phyloP scores from a whole-genome alignment of 2,113 vertebrate species.

The Datnioides undecimradiatus region DNA sequence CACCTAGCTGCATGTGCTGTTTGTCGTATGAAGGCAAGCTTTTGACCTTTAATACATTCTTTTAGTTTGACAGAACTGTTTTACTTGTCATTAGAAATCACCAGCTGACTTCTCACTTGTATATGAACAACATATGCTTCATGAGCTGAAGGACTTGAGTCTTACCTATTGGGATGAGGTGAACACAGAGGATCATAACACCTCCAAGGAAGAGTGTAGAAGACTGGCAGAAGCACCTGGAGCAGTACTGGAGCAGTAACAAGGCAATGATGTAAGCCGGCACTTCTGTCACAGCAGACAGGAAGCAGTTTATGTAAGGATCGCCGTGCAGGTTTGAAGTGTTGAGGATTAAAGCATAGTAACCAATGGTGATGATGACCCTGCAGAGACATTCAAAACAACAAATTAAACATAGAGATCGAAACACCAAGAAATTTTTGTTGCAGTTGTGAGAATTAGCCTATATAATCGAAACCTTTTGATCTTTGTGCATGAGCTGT shows the following conservation, averaged over 20 bases:
- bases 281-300: constrained; percentile 87
- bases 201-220: constrained; percentile 88
- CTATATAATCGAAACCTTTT: too few relatives aligned
- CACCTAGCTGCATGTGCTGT: too few relatives aligned
- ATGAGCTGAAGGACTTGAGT: background rate
- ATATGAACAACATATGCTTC: too few relatives aligned
- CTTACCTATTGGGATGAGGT: constrained; percentile 89
- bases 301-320: constrained; percentile 89
- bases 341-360: constrained; percentile 90
- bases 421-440: background rate
- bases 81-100: too few relatives aligned
- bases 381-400: constrained; percentile 70
- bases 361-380: constrained; percentile 89
- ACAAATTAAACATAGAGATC: background rate
- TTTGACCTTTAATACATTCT: too few relatives aligned
- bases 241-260: constrained; percentile 83
- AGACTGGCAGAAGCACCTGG: constrained; percentile 88
- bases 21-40: too few relatives aligned
- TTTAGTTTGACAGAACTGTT: too few relatives aligned
- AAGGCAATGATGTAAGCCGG: constrained; percentile 89
- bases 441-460: too few relatives aligned
- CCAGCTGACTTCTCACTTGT: too few relatives aligned
- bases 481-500: background rate
- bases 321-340: constrained; percentile 91
- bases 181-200: constrained; percentile 87